These are phyloP conservation scores for Pedetes capensis DNA, from an alignment of 2,113 vertebrate genomes.

Conservation along the genomic window DNA sequence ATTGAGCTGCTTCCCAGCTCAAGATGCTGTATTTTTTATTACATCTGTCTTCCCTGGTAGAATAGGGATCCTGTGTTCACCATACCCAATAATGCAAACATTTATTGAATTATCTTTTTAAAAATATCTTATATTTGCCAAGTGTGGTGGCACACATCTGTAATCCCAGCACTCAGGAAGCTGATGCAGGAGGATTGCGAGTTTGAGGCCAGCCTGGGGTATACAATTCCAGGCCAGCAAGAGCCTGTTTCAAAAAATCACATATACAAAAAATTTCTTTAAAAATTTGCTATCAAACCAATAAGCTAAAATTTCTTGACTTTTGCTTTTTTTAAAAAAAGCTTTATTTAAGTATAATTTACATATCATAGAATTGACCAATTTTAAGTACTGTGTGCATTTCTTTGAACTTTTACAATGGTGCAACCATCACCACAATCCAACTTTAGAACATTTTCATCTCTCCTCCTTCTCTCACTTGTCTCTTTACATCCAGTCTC, in stretches of 20 bases:
- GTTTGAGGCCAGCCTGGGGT: too few species aligned
- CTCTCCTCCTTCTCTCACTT: neutral
- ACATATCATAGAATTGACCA: conserved; percentile 10
- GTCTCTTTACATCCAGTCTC: neutral
- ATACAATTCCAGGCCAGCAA: too few species aligned
- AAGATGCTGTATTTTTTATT: neutral
- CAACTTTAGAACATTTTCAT: neutral
- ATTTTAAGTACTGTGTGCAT: neutral
- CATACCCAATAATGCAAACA: neutral
- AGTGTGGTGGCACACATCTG: too few species aligned
- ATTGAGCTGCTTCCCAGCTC: too few species aligned
- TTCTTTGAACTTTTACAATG: neutral
- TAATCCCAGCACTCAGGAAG: too few species aligned
- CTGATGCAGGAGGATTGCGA: too few species aligned
- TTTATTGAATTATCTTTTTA: neutral
- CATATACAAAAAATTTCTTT: too few species aligned
- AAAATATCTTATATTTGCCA: neutral
- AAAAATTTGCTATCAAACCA: too few species aligned
- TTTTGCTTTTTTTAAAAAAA: neutral
- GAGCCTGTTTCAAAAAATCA: too few species aligned
- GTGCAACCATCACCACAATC: neutral
- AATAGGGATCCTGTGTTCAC: neutral
- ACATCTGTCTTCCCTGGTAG: neutral
- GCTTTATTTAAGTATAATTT: neutral
- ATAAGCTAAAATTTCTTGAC: too few species aligned